phyloP scores from a whole-genome alignment of 2,113 vertebrate genomes.

The Bubo bubo region DNA sequence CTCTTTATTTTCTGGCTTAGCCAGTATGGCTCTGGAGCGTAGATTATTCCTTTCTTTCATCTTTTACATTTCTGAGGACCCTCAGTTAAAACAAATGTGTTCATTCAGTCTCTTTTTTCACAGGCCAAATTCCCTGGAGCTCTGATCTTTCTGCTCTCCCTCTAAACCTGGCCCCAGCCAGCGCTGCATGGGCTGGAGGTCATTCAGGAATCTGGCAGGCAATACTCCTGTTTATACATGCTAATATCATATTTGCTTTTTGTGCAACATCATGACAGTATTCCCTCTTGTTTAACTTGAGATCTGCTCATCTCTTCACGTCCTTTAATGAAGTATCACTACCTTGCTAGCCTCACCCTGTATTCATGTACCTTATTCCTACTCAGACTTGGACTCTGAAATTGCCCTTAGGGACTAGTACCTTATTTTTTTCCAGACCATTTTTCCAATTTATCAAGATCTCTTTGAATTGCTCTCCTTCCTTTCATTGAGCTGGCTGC shows the following conservation, averaged over 20 bases:
- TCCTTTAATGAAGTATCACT: not conserved
- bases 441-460: not conserved
- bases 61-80: not conserved
- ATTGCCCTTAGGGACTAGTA: not conserved
- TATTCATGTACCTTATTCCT: rapidly evolving
- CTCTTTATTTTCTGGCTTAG: not conserved
- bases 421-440: not conserved
- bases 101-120: not conserved
- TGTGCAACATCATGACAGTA: not conserved
- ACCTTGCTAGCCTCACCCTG: not conserved
- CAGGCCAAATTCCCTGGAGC: not conserved
- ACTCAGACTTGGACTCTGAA: not conserved
- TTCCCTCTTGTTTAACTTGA: not conserved
- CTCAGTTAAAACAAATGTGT: not conserved
- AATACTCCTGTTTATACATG: not conserved
- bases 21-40: not conserved
- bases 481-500: not conserved
- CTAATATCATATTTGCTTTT: not conserved
- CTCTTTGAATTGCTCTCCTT: not conserved
- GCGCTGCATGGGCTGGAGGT: not conserved
- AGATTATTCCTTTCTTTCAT: not conserved
- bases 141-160: not conserved
- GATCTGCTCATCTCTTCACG: not conserved
- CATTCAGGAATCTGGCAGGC: not conserved
- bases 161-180: not conserved